Evolutionary conservation across 2,113 vertebrate genomes (phyloP), one percentile per base, ranked within the genome.

Genomic region (Nyctereutes procyonoides): DNA sequence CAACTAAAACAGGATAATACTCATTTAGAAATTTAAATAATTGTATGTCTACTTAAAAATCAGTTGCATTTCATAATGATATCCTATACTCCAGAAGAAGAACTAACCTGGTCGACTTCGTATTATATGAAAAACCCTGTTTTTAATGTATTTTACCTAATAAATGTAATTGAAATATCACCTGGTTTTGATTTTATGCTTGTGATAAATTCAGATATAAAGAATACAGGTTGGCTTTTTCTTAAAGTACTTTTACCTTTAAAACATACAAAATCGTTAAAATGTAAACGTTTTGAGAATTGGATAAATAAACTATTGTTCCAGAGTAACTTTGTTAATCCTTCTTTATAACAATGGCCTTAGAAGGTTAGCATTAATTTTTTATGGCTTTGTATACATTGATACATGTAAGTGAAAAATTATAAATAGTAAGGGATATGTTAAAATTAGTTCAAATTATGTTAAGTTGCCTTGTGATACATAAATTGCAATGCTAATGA

Each of bases 381-480:
- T 19, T 82, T 86, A 96, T 93, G 87, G 92, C 96, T 97, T 92
- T 97, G 67, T 77, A 95, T 87, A 93, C 32, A 97, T 12, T 95
- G 65, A 87, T 69, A 91, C 24, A 89, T 26, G 79, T 53, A 95
- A 94, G 77, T 82, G 81, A 79, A 95, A 93, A 93, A 43, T 12
- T 90, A 8, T 51, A 95, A 97, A 85, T 94, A 87, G n/a, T 77
- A 95, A 92, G 26, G 15, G 26, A 17, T 14, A 90, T 71, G 48
- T 91, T 93, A 95, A 92, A 95, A 98, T 95, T 88, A 96, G 76
- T 56, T 96, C 74, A 53, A 95, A 85, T 95, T 84, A 83, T 48
- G 55, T 65, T 93, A 93, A 92, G 32, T 6, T 83, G 80, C 38
- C n/a, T 92, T 89, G 24, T 96, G 79, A 96, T 73, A 81, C 30